Percentiles rank a stretch among this genome's conserved stretches.
phyloP scores from a whole-genome alignment of 1,140 invertebrate species.

The Formica selysi region DNA sequence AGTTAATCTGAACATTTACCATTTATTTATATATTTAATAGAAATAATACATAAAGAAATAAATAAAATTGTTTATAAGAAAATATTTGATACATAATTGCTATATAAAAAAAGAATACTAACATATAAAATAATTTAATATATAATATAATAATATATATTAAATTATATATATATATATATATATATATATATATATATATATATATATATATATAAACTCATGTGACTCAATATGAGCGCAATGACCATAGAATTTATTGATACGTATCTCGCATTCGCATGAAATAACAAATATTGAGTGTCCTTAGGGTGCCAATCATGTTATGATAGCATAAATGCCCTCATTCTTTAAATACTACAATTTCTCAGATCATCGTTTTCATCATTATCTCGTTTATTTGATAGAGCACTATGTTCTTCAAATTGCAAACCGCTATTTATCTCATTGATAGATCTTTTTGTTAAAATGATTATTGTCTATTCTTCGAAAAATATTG shows the following conservation, averaged over 20 bases:
- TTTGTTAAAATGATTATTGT: background rate
- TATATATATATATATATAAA: no score
- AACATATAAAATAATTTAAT: no score
- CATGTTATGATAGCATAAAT: constrained; percentile 27
- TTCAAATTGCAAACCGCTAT: background rate
- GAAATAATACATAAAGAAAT: no score
- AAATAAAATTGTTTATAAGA: no score
- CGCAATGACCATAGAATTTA: background rate
- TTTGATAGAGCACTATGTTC: constrained; percentile 13
- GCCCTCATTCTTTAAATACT: background rate
- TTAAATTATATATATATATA: no score
- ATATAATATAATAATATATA: no score
- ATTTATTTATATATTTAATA: no score
- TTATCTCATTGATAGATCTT: background rate
- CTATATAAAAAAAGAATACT: background rate
- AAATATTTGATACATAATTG: background rate
- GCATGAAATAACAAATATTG: constrained; percentile 28
- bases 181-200: no score
- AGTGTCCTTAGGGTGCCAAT: constrained; percentile 58
- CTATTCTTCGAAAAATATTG: background rate
- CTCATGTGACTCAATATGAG: background rate
- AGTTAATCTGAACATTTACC: no score
- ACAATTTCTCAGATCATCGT: constrained; percentile 8
- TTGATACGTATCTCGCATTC: background rate
- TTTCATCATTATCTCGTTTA: background rate